A percentile compares a stretch with the other conserved stretches of the same genome.
These are phyloP conservation scores for Gryon sp. DNA, from an alignment of 1,140 invertebrate species.

Conservation along the genomic window DNA sequence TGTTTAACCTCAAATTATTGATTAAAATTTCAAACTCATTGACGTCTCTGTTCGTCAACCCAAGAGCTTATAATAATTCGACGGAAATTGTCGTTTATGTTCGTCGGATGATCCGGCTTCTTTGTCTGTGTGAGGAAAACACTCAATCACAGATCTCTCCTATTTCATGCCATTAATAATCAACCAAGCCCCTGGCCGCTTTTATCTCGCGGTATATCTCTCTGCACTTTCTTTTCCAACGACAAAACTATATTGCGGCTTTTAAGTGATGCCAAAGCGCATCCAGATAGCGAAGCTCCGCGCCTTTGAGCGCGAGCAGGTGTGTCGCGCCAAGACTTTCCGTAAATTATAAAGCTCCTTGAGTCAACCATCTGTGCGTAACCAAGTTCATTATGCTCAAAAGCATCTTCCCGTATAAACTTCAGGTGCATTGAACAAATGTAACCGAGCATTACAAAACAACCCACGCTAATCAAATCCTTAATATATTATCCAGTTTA, in stretches of 20 bases:
- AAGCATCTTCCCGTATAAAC: slow-evolving; percentile 12
- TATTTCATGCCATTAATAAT: slow-evolving; percentile 15
- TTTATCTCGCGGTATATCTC: too few relatives aligned
- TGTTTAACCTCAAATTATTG: too few relatives aligned
- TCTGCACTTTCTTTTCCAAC: background rate
- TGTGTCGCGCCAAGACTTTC: slow-evolving; percentile 34
- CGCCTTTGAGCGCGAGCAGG: slow-evolving; percentile 46
- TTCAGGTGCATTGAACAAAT: background rate
- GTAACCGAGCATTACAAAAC: background rate
- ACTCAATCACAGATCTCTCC: too few relatives aligned
- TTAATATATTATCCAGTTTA: too few relatives aligned
- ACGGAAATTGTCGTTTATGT: slow-evolving; percentile 2
- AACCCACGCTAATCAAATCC: background rate
- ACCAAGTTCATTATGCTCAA: slow-evolving; percentile 44
- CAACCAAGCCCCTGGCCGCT: too few relatives aligned
- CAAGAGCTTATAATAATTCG: slow-evolving; percentile 29
- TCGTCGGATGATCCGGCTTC: slow-evolving; percentile 12
- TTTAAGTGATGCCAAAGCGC: slow-evolving; percentile 29
- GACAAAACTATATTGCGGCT: slow-evolving; percentile 23
- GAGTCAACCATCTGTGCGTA: slow-evolving; percentile 52
- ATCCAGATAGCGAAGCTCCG: slow-evolving; percentile 18
- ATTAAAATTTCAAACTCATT: slow-evolving; percentile 10
- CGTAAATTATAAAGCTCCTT: slow-evolving; percentile 55
- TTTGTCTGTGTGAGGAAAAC: too few relatives aligned
- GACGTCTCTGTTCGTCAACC: slow-evolving; percentile 3